phyloP scores from a whole-genome alignment of 2,113 vertebrate genomes.

The Craseonycteris thonglongyai region DNA sequence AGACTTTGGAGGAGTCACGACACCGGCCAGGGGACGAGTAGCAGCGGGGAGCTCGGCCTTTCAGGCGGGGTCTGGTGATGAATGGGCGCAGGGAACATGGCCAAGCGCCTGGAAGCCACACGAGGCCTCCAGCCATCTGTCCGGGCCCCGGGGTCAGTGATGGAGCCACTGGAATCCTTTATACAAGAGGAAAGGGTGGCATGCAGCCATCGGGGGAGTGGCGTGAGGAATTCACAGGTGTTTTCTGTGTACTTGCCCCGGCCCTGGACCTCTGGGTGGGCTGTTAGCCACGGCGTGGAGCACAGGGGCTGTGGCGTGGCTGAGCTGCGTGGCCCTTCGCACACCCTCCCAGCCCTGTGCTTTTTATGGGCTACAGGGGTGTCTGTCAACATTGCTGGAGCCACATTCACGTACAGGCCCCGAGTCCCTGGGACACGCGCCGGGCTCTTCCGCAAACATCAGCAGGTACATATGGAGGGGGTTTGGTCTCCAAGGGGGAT shows the following conservation, averaged over 20 bases:
- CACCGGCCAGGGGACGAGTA: slow-evolving; percentile 31
- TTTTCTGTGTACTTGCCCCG: slow-evolving; percentile 48
- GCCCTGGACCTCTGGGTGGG: slow-evolving; percentile 27
- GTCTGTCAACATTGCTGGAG: slow-evolving; percentile 28
- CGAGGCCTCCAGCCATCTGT: slow-evolving; percentile 50
- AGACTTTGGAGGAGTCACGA: slow-evolving; percentile 24
- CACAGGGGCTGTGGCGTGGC: neutral
- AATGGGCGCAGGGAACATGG: slow-evolving; percentile 36
- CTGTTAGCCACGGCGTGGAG: neutral
- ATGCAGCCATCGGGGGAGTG: slow-evolving; percentile 40
- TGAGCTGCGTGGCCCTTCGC: neutral
- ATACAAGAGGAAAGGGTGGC: slow-evolving; percentile 40
- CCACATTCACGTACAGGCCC: neutral
- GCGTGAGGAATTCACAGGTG: slow-evolving; percentile 69
- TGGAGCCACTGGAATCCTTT: slow-evolving; percentile 60
- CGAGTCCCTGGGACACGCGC: neutral
- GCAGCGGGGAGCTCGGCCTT: neutral
- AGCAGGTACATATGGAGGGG: neutral
- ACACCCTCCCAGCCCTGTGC: neutral
- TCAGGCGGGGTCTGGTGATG: slow-evolving; percentile 50
- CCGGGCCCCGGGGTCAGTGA: slow-evolving; percentile 61
- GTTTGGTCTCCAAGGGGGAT: neutral
- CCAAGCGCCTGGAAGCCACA: slow-evolving; percentile 57
- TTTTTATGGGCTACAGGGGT: neutral
- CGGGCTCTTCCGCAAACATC: neutral